These are phyloP conservation scores for Mechanitis mazaeus DNA, from an alignment of 2,888 invertebrate genomes.

Conservation along the genomic window DNA sequence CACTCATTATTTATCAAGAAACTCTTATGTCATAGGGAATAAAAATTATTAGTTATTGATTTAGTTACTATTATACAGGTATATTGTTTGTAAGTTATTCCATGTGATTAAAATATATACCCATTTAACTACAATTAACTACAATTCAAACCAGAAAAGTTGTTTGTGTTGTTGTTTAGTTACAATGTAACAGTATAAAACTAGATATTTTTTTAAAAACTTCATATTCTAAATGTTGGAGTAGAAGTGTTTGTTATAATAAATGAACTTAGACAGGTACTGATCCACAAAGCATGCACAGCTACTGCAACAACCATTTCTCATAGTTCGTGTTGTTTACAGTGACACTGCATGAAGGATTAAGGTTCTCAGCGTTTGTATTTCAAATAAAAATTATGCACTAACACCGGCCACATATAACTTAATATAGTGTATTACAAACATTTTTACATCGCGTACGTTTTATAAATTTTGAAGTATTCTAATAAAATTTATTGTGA, in stretches of 20 bases:
- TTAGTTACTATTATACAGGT: no score
- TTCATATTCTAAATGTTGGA: not conserved
- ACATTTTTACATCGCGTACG: not conserved
- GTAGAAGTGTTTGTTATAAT: not conserved
- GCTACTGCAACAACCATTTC: conserved; percentile 2
- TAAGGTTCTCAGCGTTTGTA: conserved; percentile 60
- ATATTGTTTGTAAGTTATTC: no score
- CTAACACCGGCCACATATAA: conserved; percentile 62
- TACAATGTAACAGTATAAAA: not conserved
- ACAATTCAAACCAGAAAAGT: no score
- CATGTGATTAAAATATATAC: no score
- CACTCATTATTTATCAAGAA: no score
- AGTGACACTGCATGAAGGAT: conserved; percentile 40
- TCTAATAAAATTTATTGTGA: not conserved
- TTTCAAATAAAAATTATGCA: conserved; percentile 65
- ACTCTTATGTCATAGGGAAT: no score
- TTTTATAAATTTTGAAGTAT: not conserved
- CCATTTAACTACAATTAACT: no score
- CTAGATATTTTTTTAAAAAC: not conserved
- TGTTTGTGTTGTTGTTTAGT: no score
- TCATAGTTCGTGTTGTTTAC: conserved; percentile 2
- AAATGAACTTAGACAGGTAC: not conserved
- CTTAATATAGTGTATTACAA: conserved; percentile 44
- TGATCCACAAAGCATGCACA: not conserved
- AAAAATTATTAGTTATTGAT: no score